A percentile compares a stretch with the other conserved stretches of the same genome.
Evolutionary conservation across 2,888 invertebrate species (phyloP).

Genomic region (Leptothorax acervorum): DNA sequence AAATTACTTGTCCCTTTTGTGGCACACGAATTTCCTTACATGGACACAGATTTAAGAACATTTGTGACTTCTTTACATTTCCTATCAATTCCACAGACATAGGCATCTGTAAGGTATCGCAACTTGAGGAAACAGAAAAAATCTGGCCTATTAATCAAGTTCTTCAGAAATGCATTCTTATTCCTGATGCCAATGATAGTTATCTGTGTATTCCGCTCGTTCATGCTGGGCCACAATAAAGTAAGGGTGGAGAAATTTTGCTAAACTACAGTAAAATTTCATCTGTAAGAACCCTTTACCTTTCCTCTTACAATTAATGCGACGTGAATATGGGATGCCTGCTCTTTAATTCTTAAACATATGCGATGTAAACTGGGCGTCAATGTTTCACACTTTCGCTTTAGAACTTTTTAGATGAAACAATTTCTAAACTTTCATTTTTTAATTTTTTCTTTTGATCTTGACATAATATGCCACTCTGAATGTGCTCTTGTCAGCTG

Average conservation of each 20-base stretch:
- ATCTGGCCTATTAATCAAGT: conserved; percentile 3
- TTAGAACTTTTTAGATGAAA: too few relatives aligned
- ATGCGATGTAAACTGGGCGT: too few relatives aligned
- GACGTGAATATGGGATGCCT: too few relatives aligned
- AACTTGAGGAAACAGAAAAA: conserved; percentile 18
- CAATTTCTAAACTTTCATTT: too few relatives aligned
- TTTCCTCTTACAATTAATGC: too few relatives aligned
- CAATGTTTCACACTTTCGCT: too few relatives aligned
- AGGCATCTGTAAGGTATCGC: conserved; percentile 4
- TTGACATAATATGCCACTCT: too few relatives aligned
- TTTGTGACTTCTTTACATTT: conserved; percentile 28
- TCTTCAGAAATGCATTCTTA: conserved; percentile 12
- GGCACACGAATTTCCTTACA: conserved; percentile 23
- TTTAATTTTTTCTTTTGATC: too few relatives aligned
- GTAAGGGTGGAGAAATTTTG: background rate
- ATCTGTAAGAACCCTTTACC: background rate
- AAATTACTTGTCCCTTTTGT: conserved; percentile 22
- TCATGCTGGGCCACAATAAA: conserved; percentile 8
- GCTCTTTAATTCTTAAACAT: too few relatives aligned
- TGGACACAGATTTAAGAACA: conserved; percentile 19
- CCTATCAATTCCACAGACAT: conserved; percentile 12
- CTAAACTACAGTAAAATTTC: background rate
- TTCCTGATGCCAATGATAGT: conserved; percentile 6
- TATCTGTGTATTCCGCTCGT: conserved; percentile 19
- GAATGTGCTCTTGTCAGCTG: too few relatives aligned